Percentiles rank a stretch among this genome's conserved stretches.
phyloP scores from a whole-genome alignment of 2,888 invertebrate genomes.

The Leptopilina syphax region DNA sequence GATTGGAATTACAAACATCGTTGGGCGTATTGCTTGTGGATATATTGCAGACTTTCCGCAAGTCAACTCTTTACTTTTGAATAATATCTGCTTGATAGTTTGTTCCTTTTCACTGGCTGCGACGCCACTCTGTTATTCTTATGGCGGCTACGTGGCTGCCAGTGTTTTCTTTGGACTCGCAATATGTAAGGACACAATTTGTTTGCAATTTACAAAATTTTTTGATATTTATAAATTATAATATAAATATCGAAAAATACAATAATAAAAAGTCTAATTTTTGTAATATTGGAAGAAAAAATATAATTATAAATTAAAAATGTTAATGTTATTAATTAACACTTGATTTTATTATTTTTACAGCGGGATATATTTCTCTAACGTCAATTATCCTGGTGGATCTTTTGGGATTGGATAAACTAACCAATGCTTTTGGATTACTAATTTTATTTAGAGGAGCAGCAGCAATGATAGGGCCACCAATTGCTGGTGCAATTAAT shows the following conservation, averaged over 20 bases:
- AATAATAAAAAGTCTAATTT: too few relatives aligned
- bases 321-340: too few relatives aligned
- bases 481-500: conserved; percentile 91
- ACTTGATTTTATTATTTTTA: not conserved
- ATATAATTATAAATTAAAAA: too few relatives aligned
- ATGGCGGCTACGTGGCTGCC: conserved; percentile 86
- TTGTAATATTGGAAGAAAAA: too few relatives aligned
- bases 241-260: too few relatives aligned
- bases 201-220: not conserved
- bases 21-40: conserved; percentile 93
- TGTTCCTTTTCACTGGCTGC: conserved; percentile 91
- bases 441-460: conserved; percentile 96
- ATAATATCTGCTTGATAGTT: conserved; percentile 93
- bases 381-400: conserved; percentile 99
- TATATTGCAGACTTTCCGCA: conserved; percentile 94
- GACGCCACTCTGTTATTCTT: conserved; percentile 90
- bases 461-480: conserved; percentile 92
- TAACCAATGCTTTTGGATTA: conserved; percentile 98
- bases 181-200: conserved; percentile 83
- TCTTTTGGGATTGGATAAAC: conserved; percentile 94
- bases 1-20: conserved; percentile 95
- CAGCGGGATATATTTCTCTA: conserved; percentile 97
- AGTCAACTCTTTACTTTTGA: conserved; percentile 94
- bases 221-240: too few relatives aligned
- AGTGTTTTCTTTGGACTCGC: conserved; percentile 94